Percentiles rank a stretch among this genome's conserved stretches.
Evolutionary conservation across 2,113 vertebrate species (phyloP).

Genomic region (Columba livia): DNA sequence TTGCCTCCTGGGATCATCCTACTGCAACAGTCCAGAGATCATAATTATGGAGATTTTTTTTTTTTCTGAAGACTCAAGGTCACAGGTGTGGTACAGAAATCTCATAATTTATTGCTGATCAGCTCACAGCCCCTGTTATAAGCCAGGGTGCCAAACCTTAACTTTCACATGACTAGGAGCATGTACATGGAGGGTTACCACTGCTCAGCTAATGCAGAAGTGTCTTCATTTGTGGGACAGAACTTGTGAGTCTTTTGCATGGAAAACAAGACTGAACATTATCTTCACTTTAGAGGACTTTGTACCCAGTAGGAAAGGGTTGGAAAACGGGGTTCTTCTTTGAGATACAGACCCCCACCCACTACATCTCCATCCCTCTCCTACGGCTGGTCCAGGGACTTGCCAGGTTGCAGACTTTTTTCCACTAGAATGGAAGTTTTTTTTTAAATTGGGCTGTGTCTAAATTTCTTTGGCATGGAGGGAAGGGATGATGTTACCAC

Average conservation of each 20-base stretch:
- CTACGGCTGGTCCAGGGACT: background rate
- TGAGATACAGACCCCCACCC: background rate
- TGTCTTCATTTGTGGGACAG: background rate
- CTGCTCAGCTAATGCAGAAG: background rate
- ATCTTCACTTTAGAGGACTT: background rate
- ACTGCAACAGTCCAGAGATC: background rate
- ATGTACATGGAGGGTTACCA: background rate
- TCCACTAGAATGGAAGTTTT: constrained; percentile 35
- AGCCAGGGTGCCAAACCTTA: background rate
- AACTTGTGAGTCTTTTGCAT: background rate
- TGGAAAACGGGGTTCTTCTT: background rate
- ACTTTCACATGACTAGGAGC: background rate
- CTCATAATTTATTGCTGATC: background rate
- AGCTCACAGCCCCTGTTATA: background rate
- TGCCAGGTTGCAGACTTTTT: constrained; percentile 26
- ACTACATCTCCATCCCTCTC: background rate
- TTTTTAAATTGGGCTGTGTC: constrained; percentile 28
- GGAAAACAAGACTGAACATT: background rate
- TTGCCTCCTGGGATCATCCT: background rate
- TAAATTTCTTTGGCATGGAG: constrained; percentile 52
- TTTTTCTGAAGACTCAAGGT: background rate
- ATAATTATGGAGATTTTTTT: background rate
- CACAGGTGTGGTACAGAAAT: background rate
- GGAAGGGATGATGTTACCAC: constrained; percentile 32
- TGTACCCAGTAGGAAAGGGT: background rate